Conservation (phyloP, 2,797 vertebrate species). For the Thalassophryne amazonica region DNA sequence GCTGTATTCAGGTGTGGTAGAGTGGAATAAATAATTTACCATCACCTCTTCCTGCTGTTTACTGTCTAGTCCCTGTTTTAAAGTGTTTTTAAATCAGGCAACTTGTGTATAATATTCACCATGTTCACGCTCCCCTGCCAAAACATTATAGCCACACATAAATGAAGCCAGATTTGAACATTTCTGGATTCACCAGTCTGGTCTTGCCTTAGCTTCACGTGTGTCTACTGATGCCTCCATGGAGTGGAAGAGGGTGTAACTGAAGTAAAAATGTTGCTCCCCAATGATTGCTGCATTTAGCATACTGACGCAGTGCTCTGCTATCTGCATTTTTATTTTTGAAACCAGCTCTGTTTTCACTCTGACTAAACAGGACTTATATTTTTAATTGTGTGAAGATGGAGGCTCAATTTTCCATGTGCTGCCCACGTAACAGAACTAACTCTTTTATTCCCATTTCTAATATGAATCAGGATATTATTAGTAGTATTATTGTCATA, state of each 20-base stretch:
- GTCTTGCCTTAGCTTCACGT: neutral
- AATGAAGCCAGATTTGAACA: conserved; percentile 71
- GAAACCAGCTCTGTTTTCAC: conserved; percentile 25
- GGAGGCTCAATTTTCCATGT: neutral
- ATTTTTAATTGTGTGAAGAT: neutral
- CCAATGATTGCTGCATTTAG: conserved; percentile 31
- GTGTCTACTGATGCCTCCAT: neutral
- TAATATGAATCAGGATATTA: neutral
- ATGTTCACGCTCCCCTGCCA: conserved; percentile 70
- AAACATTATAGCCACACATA: conserved; percentile 65
- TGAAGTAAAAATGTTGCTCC: conserved; percentile 4
- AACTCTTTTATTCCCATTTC: neutral
- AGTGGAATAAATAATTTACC: conserved; percentile 78
- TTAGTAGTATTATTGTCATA: no score
- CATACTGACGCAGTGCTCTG: conserved; percentile 5
- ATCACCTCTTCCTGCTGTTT: conserved; percentile 57
- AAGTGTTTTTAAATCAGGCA: conserved; percentile 76
- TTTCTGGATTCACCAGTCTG: conserved; percentile 40
- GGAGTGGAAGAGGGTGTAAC: neutral
- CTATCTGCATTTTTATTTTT: conserved; percentile 21
- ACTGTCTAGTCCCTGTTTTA: conserved; percentile 58
- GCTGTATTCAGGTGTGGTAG: conserved; percentile 40
- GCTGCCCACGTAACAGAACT: neutral
- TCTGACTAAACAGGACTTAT: conserved; percentile 7
- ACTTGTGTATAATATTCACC: conserved; percentile 70